Percentiles rank a stretch among this genome's conserved stretches.
Evolutionary conservation across 2,888 invertebrate species (phyloP).

Genomic region (Geophilus truncorum): DNA sequence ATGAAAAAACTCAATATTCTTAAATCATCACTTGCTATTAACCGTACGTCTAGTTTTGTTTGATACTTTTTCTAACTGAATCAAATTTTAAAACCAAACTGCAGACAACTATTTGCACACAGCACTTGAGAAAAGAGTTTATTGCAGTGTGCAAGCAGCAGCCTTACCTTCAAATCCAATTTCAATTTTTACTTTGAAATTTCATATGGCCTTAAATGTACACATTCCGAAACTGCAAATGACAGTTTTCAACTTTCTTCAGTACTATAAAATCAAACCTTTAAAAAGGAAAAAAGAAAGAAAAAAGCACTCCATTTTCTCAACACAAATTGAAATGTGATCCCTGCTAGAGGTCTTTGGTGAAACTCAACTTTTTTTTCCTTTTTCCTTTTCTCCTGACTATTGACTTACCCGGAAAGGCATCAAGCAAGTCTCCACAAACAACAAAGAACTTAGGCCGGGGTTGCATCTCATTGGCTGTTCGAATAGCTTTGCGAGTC

Average conservation of each 20-base stretch:
- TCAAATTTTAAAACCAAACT: no score
- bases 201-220: not conserved
- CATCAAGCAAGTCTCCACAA: constrained; percentile 54
- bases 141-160: not conserved
- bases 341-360: not conserved
- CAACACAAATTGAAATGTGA: not conserved
- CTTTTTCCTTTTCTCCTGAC: not conserved
- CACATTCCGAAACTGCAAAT: not conserved
- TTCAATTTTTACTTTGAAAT: not conserved
- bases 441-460: constrained; percentile 52
- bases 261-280: not conserved
- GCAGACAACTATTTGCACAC: no score
- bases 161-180: not conserved
- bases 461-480: constrained; percentile 50
- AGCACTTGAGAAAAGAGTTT: not conserved
- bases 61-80: no score
- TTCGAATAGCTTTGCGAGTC: constrained; percentile 46
- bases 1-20: no score
- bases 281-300: constrained; percentile 12
- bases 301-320: not conserved
- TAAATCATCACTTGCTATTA: no score
- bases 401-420: constrained; percentile 47
- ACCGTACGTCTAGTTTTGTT: no score
- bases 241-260: not conserved
- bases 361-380: not conserved